Percentiles rank a stretch among this genome's conserved stretches.
Evolutionary conservation across 2,888 invertebrate species (phyloP).

Genomic region (Synergus japonicus): DNA sequence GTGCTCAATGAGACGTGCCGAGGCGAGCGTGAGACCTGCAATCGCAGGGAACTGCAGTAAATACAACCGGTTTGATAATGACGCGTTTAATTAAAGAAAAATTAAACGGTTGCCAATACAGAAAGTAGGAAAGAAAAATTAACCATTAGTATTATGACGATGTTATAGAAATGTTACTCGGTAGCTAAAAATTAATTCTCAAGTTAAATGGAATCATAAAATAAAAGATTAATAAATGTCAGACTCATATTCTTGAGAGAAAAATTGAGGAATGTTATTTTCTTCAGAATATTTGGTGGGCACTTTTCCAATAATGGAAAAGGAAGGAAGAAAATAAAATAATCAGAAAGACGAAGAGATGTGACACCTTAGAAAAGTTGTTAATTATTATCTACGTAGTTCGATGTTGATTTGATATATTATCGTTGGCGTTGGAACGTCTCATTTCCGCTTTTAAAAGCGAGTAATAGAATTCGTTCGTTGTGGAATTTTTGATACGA

Average conservation of each 20-base stretch:
- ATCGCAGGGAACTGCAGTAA: constrained; percentile 57
- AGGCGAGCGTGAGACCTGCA: constrained; percentile 51
- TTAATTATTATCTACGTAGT: background rate
- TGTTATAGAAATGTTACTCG: too few relatives aligned
- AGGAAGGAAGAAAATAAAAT: background rate
- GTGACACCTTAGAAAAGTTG: background rate
- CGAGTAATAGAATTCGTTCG: background rate
- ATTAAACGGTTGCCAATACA: background rate
- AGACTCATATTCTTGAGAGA: too few relatives aligned
- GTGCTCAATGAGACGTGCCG: constrained; percentile 59
- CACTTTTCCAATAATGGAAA: background rate
- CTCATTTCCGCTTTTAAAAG: background rate
- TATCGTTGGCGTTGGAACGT: background rate
- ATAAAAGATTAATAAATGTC: too few relatives aligned
- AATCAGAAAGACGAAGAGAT: background rate
- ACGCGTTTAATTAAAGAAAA: constrained; percentile 57
- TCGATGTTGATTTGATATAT: background rate
- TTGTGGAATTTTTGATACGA: background rate
- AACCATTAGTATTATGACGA: too few relatives aligned
- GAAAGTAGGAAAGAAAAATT: background rate
- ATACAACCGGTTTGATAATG: constrained; percentile 65
- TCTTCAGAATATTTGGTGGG: background rate
- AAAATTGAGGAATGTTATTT: too few relatives aligned
- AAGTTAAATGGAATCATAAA: too few relatives aligned
- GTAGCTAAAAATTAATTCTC: too few relatives aligned